Evolutionary conservation across 2,797 vertebrate genomes (phyloP).

Genomic region (Sphaeramia orbicularis): DNA sequence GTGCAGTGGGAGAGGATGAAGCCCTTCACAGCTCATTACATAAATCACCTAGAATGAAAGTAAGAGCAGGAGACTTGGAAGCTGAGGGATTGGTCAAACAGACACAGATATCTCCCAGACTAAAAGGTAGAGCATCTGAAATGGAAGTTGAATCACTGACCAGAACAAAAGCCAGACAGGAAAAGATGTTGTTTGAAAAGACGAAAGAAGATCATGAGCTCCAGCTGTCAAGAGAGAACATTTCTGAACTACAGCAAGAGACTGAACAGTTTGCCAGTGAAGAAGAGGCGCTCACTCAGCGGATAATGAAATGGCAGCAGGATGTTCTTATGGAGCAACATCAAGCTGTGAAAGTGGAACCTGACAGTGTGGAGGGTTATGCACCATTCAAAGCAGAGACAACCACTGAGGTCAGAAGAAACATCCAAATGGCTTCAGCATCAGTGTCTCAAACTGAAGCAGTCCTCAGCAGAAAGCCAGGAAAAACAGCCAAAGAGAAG

Average conservation of each 20-base stretch:
- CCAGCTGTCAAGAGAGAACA: conserved; percentile 83
- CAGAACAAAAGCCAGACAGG: conserved; percentile 43
- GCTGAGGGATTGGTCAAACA: neutral
- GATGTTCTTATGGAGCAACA: conserved; percentile 83
- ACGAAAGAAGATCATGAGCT: conserved; percentile 72
- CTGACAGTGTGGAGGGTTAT: conserved; percentile 65
- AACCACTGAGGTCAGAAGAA: conserved; percentile 21
- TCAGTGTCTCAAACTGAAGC: conserved; percentile 24
- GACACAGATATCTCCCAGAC: conserved; percentile 36
- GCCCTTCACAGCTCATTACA: neutral
- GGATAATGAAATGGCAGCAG: conserved; percentile 88
- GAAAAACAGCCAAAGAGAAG: conserved; percentile 60
- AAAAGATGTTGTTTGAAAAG: conserved; percentile 73
- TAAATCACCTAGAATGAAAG: conserved; percentile 24
- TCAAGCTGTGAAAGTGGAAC: conserved; percentile 52
- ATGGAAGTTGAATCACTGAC: conserved; percentile 30
- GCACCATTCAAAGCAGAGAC: conserved; percentile 29
- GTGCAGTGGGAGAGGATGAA: conserved; percentile 2
- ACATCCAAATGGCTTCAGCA: conserved; percentile 18
- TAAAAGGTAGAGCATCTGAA: conserved; percentile 33
- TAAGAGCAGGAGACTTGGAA: conserved; percentile 24
- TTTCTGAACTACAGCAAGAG: conserved; percentile 82
- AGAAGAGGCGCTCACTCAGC: conserved; percentile 82
- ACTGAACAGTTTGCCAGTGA: conserved; percentile 80
- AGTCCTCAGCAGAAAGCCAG: conserved; percentile 18